A percentile compares a stretch with the other conserved stretches of the same genome.
Conservation (phyloP, 1,140 invertebrate species). For the Orchestia grillus region DNA sequence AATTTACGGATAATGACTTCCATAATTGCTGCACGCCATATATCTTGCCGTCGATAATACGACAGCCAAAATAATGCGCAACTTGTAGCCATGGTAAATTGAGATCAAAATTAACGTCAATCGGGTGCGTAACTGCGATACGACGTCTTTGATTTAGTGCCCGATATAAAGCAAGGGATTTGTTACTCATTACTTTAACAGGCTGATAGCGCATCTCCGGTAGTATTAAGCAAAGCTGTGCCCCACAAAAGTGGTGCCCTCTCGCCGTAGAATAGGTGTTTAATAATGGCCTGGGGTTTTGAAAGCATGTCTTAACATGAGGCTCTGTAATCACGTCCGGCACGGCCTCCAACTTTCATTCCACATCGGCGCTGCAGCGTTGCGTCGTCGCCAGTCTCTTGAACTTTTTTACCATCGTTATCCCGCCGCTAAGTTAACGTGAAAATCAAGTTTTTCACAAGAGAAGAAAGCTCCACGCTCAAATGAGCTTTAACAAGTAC, state of each 20-base stretch:
- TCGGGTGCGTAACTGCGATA: background rate
- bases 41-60: background rate
- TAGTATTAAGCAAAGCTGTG: background rate
- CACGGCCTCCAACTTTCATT: background rate
- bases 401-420: background rate
- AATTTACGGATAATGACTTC: background rate
- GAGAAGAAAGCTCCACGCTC: background rate
- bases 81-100: slow-evolving; percentile 22
- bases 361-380: background rate
- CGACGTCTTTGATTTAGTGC: background rate
- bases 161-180: background rate
- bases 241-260: background rate
- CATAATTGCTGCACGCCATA: background rate
- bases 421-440: background rate
- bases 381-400: background rate
- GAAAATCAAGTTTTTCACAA: background rate
- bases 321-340: background rate
- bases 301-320: background rate
- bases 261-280: background rate
- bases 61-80: background rate
- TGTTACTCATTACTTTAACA: slow-evolving; percentile 13
- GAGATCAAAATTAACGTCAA: slow-evolving; percentile 32
- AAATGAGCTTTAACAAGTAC: too few relatives aligned
- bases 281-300: background rate
- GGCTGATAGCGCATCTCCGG: slow-evolving; percentile 1